Conservation (phyloP, 1,140 invertebrate genomes). For the Plodia interpunctella region DNA sequence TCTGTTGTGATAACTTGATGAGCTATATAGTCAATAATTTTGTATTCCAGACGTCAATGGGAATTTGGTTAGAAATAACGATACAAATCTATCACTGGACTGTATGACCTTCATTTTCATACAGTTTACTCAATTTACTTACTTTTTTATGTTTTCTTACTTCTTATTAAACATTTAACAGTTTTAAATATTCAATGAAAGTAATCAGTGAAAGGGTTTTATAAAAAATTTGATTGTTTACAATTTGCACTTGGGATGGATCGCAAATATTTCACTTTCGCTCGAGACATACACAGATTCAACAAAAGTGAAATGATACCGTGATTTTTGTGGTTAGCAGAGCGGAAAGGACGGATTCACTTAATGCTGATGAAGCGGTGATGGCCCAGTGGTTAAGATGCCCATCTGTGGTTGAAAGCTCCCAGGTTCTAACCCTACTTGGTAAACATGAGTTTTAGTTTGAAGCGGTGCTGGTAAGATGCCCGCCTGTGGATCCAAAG, state of each 20-base stretch:
- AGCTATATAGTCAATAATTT: neutral
- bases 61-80: too few relatives aligned
- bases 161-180: neutral
- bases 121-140: too few relatives aligned
- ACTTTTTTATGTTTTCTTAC: neutral
- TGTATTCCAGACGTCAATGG: too few relatives aligned
- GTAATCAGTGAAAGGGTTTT: neutral
- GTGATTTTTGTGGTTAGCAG: slow-evolving; percentile 32
- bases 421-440: too few relatives aligned
- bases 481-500: too few relatives aligned
- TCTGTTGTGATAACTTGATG: neutral
- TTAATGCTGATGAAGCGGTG: too few relatives aligned
- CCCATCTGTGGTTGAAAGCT: too few relatives aligned
- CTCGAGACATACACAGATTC: slow-evolving; percentile 11
- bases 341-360: slow-evolving; percentile 23
- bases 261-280: slow-evolving; percentile 29
- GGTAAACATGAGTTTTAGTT: too few relatives aligned
- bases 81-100: too few relatives aligned
- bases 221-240: neutral
- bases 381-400: too few relatives aligned
- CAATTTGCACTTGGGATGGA: neutral
- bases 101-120: too few relatives aligned
- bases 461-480: too few relatives aligned
- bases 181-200: neutral
- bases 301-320: slow-evolving; percentile 51